Evolutionary conservation across 2,113 vertebrate species (phyloP), one percentile per base, ranked within the genome.

Genomic region (Scatophagus argus): DNA sequence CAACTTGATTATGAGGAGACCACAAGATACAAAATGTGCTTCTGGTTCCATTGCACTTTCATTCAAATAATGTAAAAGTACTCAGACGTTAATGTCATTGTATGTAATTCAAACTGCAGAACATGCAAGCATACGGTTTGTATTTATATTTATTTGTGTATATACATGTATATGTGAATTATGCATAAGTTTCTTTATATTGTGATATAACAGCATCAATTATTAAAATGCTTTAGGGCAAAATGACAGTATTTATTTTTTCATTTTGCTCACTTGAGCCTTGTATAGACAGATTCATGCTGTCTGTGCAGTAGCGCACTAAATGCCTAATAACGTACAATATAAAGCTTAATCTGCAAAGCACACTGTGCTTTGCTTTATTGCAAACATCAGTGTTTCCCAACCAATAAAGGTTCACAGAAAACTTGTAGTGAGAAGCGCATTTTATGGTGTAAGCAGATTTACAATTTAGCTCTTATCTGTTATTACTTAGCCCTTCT

Each of bases 201-300:
- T 72, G 16, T 64, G 36, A 74, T 64, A 84, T 60, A 74, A 62
- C 71, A 27, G 16, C 59, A 86, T 86, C 25, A 77, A 89, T 88
- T 80, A 84, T 89, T 88, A 21, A 87, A 65, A 77, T 2, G n/a
- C 54, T 79, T 63, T 39, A 75, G 59, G 63, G 80, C 39, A 59
- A 51, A 63, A 38, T 72, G 54, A 65, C 55, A 38, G 36, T 38
- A 56, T 77, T 81, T 59, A 65, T 70, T 88, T 79, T 68, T 66
- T 77, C 25, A 31, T 38, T 79, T 82, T 85, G 51, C 83, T 89
- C 58, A 68, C 51, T 68, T 44, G 31, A 64, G 44, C 41, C 31
- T 32, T 67, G 6, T 64, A 27, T 31, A 81, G 49, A 68, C 73
- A 81, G 49, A 68, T 75, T 63, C 4, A 38, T n/a, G 29, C 59